Percentiles rank a stretch among this genome's conserved stretches.
Conservation (phyloP, 2,888 invertebrate genomes). For the Cyrtodaria siliqua region DNA sequence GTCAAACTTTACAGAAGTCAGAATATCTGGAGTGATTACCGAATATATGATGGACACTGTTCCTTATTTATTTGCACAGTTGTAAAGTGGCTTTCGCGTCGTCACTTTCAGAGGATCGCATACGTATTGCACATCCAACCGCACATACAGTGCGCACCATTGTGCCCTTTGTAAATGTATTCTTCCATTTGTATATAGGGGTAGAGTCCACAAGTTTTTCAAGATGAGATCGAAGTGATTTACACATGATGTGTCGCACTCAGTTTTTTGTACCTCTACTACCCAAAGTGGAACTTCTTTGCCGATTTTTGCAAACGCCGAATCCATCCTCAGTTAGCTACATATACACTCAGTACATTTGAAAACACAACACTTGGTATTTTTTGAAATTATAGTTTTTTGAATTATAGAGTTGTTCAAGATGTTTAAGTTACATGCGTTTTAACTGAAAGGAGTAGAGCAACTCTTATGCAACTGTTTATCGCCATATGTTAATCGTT, state of each 20-base stretch:
- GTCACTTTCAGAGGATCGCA: constrained; percentile 29
- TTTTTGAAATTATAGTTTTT: too few relatives aligned
- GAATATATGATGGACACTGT: constrained; percentile 48
- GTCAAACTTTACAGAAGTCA: constrained; percentile 35
- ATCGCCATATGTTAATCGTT: too few relatives aligned
- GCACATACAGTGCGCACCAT: constrained; percentile 36
- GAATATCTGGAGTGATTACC: constrained; percentile 37
- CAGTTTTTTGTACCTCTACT: constrained; percentile 28
- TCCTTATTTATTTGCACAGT: constrained; percentile 46
- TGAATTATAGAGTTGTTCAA: too few relatives aligned
- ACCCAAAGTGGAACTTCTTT: constrained; percentile 45
- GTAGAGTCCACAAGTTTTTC: constrained; percentile 37
- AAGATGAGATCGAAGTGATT: constrained; percentile 30
- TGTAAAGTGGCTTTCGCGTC: constrained; percentile 7
- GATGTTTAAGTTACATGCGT: too few relatives aligned
- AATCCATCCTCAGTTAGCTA: constrained; percentile 28
- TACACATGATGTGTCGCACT: constrained; percentile 47
- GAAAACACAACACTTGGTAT: too few relatives aligned
- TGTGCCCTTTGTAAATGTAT: constrained; percentile 21
- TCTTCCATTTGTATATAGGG: constrained; percentile 33
- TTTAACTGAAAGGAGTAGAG: too few relatives aligned
- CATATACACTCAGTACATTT: too few relatives aligned
- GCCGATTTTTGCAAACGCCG: constrained; percentile 24
- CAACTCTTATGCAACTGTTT: too few relatives aligned
- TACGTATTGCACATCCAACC: constrained; percentile 41